Base-by-base conservation (phyloP, 2,113 vertebrate species). In the Mesitornis unicolor region DNA sequence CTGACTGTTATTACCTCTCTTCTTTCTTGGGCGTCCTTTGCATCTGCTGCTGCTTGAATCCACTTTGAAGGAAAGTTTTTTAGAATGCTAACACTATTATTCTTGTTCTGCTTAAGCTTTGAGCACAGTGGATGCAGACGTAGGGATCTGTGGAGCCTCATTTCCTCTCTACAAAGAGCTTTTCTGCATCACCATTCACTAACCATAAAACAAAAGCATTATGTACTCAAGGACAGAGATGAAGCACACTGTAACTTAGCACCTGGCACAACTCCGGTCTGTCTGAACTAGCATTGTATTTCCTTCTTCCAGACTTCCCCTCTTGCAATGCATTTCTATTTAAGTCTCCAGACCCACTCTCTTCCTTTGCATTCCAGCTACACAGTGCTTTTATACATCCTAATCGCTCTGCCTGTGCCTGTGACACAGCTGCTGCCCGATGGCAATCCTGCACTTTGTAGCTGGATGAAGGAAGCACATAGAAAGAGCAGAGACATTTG, bases 101-200 rank as follows among this genome's bases (percentile, higher is more conserved):
- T 50, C 35, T 76, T 77, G 40, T 81, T 69, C 81, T 81, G 48
- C 20, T 50, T 53, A 56, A 87, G 45, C 36, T 78, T 81, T 87
- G 73, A 84, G 50, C 60, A 45, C 36, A 11, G 18, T 81, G 64
- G n/a, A 51, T 89, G 45, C 54, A 87, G n/a, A 56, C 0, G 0
- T 16, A 33, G 26, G 50, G 71, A 31, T 86, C 53, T 60, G 33
- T 68, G 48, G 29, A 57, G 13, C 68, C 40, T 80, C 50, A 26
- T 70, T 69, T 73, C 59, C 40, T 84, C 33, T 61, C 56, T 75
- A 26, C 50, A 80, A 64, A 53, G 68, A 64, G 31, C 26, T 31
- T 60, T 89, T 57, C n/a, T 74, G 42, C n/a, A 13, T 77, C 68
- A 64, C 43, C 29, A 3, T 20, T 91, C 36, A 22, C 71, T 77